Conservation (phyloP, 2,113 vertebrate genomes). For the Hassar affinis region DNA sequence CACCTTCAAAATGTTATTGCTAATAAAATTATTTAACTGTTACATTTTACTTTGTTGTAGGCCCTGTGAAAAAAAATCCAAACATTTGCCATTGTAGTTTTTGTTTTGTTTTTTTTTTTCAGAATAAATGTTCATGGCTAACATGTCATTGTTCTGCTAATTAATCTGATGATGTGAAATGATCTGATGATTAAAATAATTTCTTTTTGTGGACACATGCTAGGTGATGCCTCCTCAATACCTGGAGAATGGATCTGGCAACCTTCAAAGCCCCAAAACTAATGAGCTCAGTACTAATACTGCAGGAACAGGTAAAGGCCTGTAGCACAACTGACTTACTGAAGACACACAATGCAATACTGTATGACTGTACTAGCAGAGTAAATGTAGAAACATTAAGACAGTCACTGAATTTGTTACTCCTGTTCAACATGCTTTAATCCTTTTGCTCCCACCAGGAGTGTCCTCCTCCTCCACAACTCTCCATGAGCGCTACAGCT, state of each 20-base stretch:
- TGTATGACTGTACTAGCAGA: background rate
- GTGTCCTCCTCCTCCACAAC: slow-evolving; percentile 78
- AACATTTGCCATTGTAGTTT: background rate
- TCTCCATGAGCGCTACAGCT: slow-evolving; percentile 92
- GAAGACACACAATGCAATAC: background rate
- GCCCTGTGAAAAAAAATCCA: background rate
- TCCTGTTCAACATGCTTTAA: background rate
- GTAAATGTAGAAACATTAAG: background rate
- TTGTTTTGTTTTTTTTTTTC: background rate
- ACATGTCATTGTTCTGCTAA: background rate
- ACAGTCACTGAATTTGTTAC: background rate
- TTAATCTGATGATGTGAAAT: too few species aligned
- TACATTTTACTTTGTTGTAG: background rate
- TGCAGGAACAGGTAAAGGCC: slow-evolving; percentile 58
- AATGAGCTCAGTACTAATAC: slow-evolving; percentile 73
- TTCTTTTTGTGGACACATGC: background rate
- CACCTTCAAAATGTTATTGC: background rate
- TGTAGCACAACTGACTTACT: background rate
- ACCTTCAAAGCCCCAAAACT: slow-evolving; percentile 48
- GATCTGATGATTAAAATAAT: background rate
- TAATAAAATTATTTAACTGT: background rate
- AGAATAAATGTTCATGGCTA: background rate
- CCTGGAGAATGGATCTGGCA: slow-evolving; percentile 71
- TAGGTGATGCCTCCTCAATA: slow-evolving; percentile 91
- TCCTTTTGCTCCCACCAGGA: slow-evolving; percentile 64